Percentiles rank a stretch among this genome's conserved stretches.
Conservation (phyloP, 2,888 invertebrate genomes). For the Mesoligia furuncula region DNA sequence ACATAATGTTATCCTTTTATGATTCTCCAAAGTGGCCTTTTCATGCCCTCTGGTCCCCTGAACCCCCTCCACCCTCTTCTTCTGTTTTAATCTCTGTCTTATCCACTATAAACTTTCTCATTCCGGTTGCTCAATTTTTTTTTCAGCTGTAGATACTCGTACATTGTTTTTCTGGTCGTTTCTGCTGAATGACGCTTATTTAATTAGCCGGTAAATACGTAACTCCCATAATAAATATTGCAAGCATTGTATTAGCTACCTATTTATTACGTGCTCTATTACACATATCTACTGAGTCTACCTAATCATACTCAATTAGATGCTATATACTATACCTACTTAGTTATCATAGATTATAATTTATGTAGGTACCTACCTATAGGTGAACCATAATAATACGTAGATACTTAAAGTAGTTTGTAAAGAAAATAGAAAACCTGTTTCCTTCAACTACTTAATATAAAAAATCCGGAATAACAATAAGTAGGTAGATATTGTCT, state of each 20-base stretch:
- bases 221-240: not conserved
- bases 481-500: not conserved
- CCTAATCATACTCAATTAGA: conserved; percentile 3
- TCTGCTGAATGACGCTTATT: conserved; percentile 2
- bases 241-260: not conserved
- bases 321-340: conserved; percentile 5
- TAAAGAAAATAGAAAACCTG: conserved; percentile 2
- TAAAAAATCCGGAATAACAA: not conserved
- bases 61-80: too few species aligned
- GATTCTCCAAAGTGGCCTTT: too few species aligned
- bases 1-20: too few species aligned
- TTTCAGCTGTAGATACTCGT: conserved; percentile 8
- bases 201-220: not conserved
- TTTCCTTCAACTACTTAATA: conserved; percentile 3
- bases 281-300: not conserved
- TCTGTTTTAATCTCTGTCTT: too few species aligned
- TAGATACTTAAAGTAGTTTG: not conserved
- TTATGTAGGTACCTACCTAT: not conserved
- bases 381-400: not conserved
- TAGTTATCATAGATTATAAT: conserved; percentile 9
- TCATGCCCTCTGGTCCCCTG: too few species aligned
- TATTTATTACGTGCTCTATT: not conserved
- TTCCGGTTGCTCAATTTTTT: conserved; percentile 1
- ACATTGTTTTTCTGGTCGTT: not conserved
- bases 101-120: too few species aligned